Evolutionary conservation across 2,888 invertebrate genomes (phyloP).

Genomic region (Latrodectus hesperus): DNA sequence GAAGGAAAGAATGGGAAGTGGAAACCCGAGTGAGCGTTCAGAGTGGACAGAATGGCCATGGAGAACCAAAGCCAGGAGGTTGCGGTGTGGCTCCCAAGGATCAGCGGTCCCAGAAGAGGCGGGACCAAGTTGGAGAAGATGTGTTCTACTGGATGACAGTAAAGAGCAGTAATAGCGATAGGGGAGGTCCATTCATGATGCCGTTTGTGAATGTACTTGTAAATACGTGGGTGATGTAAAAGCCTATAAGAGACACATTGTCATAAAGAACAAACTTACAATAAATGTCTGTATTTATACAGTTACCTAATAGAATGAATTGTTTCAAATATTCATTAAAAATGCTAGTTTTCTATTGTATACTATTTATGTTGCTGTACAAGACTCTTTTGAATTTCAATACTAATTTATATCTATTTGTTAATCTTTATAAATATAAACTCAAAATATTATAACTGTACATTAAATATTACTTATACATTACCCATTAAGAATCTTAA

Average conservation of each 20-base stretch:
- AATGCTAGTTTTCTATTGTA: too few species aligned
- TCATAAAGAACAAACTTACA: too few species aligned
- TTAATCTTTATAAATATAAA: too few species aligned
- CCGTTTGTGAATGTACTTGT: slow-evolving; percentile 87
- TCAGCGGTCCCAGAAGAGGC: slow-evolving; percentile 79
- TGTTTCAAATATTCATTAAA: too few species aligned
- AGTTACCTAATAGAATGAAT: too few species aligned
- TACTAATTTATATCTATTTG: too few species aligned
- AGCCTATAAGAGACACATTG: slow-evolving; percentile 77
- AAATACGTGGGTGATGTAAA: slow-evolving; percentile 83
- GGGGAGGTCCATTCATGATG: slow-evolving; percentile 93
- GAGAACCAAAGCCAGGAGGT: slow-evolving; percentile 83
- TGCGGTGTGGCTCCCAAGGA: slow-evolving; percentile 74
- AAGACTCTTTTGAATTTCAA: too few species aligned
- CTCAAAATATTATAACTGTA: too few species aligned
- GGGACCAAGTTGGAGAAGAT: slow-evolving; percentile 86
- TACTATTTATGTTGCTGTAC: too few species aligned
- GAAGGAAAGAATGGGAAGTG: slow-evolving; percentile 90
- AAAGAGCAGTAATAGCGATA: slow-evolving; percentile 86
- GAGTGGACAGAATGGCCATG: slow-evolving; percentile 84
- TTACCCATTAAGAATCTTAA: too few species aligned
- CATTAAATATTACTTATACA: too few species aligned
- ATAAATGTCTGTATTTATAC: too few species aligned
- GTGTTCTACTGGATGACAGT: slow-evolving; percentile 86
- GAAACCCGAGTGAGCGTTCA: slow-evolving; percentile 89